Percentiles rank a stretch among this genome's conserved stretches.
Conservation (phyloP, 2,797 vertebrate genomes). For the Pteronotus mesoamericanus region DNA sequence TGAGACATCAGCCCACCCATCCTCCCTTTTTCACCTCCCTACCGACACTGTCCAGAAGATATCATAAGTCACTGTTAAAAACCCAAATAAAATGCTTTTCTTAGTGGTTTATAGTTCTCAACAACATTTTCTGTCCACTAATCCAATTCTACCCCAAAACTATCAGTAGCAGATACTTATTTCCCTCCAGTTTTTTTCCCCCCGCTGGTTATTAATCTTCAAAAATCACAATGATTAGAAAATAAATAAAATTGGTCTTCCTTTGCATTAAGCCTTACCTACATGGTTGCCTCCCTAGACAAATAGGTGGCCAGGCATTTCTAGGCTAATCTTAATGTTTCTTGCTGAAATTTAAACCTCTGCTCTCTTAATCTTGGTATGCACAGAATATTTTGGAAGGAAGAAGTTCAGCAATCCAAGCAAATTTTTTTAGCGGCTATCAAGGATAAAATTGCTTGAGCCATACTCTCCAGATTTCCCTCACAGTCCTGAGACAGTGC, state of each 20-base stretch:
- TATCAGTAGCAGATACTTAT: background rate
- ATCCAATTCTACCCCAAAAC: background rate
- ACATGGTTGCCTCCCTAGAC: background rate
- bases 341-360: constrained; percentile 18
- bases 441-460: background rate
- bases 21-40: background rate
- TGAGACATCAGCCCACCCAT: background rate
- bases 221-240: background rate
- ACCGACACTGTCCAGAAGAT: background rate
- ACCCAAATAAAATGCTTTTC: background rate
- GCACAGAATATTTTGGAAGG: background rate
- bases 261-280: background rate
- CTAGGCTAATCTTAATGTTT: background rate
- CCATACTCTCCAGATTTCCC: background rate
- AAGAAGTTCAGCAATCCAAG: background rate
- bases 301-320: background rate
- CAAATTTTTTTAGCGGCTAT: background rate
- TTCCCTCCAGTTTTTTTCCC: background rate
- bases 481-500: background rate
- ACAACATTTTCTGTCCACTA: background rate
- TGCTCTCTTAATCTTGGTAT: constrained; percentile 3
- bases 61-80: background rate
- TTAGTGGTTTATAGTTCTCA: background rate
- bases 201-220: constrained; percentile 18
- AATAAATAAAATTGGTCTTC: background rate